phyloP scores from a whole-genome alignment of 2,797 vertebrate genomes.

The Acridotheres tristis region DNA sequence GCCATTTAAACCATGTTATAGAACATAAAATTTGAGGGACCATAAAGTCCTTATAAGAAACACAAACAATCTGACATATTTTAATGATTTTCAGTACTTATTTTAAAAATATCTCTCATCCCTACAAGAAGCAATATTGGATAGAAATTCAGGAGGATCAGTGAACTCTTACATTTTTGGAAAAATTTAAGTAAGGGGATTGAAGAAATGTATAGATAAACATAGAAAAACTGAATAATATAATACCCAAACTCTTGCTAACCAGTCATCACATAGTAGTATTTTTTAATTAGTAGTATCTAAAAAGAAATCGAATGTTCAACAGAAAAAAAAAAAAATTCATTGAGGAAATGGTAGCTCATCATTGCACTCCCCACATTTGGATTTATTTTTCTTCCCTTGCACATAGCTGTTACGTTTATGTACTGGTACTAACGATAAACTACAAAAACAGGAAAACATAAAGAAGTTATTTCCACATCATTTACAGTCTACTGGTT shows the following conservation, averaged over 20 bases:
- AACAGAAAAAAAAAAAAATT: neutral
- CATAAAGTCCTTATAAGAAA: neutral
- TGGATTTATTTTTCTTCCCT: slow-evolving; percentile 2
- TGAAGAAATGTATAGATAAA: neutral
- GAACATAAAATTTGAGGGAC: neutral
- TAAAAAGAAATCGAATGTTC: neutral
- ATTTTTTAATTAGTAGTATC: neutral
- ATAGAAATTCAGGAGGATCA: neutral
- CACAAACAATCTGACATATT: neutral
- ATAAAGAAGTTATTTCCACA: slow-evolving; percentile 42
- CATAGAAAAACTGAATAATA: neutral
- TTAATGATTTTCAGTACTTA: neutral
- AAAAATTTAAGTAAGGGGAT: neutral
- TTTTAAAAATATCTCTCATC: neutral
- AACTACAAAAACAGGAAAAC: slow-evolving; percentile 10
- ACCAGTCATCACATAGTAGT: neutral
- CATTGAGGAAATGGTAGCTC: neutral
- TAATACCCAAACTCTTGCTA: neutral
- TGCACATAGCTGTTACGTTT: neutral
- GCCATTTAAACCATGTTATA: neutral
- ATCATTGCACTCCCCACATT: neutral
- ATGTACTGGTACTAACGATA: slow-evolving; percentile 2
- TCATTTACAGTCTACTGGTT: slow-evolving; percentile 31
- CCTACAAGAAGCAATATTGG: neutral
- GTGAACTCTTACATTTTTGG: neutral